Evolutionary conservation across 2,797 vertebrate species (phyloP).

Genomic region (Helicolenus hilgendorfi): DNA sequence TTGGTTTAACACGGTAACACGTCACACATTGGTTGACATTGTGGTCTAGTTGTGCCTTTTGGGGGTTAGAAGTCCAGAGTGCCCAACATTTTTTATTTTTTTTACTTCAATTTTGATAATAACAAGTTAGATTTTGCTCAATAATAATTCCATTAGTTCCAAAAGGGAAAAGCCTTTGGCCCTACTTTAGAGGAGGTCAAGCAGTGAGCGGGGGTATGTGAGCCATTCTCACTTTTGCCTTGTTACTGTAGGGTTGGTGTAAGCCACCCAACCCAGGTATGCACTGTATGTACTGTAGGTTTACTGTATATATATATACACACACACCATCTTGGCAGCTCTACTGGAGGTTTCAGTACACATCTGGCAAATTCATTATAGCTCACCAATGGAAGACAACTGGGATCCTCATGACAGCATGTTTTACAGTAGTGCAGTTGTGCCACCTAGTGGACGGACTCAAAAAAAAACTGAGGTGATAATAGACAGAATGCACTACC

Average conservation of each 20-base stretch:
- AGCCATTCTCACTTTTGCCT: too few species aligned
- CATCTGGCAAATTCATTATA: conserved; percentile 20
- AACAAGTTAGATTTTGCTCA: too few species aligned
- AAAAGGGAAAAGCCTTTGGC: too few species aligned
- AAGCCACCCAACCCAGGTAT: background rate
- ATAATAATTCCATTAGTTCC: too few species aligned
- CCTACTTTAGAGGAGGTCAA: too few species aligned
- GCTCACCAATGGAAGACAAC: background rate
- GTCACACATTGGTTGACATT: background rate
- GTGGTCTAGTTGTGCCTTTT: too few species aligned
- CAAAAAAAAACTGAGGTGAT: background rate
- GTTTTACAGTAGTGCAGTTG: conserved; percentile 6
- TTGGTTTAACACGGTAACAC: background rate
- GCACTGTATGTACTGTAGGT: background rate
- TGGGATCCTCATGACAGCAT: background rate
- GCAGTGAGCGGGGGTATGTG: too few species aligned
- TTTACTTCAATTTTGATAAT: too few species aligned
- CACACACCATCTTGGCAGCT: background rate
- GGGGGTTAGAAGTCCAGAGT: too few species aligned
- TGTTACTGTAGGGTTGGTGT: background rate
- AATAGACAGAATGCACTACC: background rate
- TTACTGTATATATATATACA: background rate
- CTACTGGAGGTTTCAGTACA: background rate
- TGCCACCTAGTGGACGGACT: conserved; percentile 77
- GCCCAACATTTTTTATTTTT: too few species aligned